phyloP scores from a whole-genome alignment of 2,888 invertebrate species.

The Cheilosia vernalis region DNA sequence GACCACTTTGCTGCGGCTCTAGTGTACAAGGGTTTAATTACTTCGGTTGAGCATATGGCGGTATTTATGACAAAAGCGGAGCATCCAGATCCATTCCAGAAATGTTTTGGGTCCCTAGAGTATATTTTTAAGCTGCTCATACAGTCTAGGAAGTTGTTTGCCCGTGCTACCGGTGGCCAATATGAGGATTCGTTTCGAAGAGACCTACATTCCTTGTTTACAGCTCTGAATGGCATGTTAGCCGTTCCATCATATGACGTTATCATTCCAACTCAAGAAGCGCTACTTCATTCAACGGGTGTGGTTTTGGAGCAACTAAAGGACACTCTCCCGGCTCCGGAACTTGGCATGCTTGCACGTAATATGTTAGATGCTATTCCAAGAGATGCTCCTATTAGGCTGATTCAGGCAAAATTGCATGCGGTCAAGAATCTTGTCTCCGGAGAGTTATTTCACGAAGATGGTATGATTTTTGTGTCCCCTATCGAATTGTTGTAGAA shows the following conservation, averaged over 20 bases:
- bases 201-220: conserved; percentile 92
- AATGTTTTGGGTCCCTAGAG: conserved; percentile 94
- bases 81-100: conserved; percentile 94
- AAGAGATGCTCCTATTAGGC: conserved; percentile 85
- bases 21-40: conserved; percentile 95
- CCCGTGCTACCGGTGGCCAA: conserved; percentile 93
- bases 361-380: conserved; percentile 91
- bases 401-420: conserved; percentile 91
- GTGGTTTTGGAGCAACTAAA: conserved; percentile 92
- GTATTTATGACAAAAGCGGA: conserved; percentile 94
- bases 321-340: conserved; percentile 89
- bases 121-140: conserved; percentile 97
- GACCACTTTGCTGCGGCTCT: conserved; percentile 97
- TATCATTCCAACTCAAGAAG: conserved; percentile 91
- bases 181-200: conserved; percentile 94
- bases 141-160: conserved; percentile 92
- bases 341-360: conserved; percentile 90
- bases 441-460: conserved; percentile 89
- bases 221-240: conserved; percentile 91
- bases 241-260: conserved; percentile 88
- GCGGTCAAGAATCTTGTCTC: conserved; percentile 92
- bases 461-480: conserved; percentile 83
- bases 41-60: conserved; percentile 95
- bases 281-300: conserved; percentile 91
- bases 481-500: conserved; percentile 1